Conservation (phyloP, 1,140 invertebrate species). For the Hycleus phaleratus region DNA sequence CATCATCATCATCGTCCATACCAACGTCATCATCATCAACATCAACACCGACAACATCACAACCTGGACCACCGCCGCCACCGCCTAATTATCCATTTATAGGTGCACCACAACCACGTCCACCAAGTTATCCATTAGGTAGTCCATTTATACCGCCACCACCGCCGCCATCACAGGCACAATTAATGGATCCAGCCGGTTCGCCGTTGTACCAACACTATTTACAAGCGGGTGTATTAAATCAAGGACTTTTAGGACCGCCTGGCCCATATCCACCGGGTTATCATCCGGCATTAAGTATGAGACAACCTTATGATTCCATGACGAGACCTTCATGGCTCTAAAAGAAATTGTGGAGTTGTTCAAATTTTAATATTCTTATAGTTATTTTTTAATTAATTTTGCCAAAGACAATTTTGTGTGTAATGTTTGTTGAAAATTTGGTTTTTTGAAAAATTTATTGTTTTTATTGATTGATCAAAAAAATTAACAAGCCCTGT, state of each 20-base stretch:
- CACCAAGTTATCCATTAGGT: constrained; percentile 44
- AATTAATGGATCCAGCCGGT: constrained; percentile 44
- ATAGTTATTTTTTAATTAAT: constrained; percentile 4
- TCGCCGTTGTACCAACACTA: constrained; percentile 63
- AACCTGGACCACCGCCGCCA: constrained; percentile 17
- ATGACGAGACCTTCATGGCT: constrained; percentile 44
- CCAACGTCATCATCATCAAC: constrained; percentile 3
- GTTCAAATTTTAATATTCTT: constrained; percentile 5
- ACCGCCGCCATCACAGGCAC: constrained; percentile 32
- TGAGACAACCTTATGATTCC: constrained; percentile 58
- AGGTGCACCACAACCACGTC: constrained; percentile 44
- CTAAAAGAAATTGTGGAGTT: constrained; percentile 12
- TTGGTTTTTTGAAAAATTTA: not conserved
- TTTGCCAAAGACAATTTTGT: constrained; percentile 28
- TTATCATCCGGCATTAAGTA: constrained; percentile 52
- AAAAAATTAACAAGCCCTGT: constrained; percentile 13
- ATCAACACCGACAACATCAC: constrained; percentile 22
- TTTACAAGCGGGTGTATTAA: constrained; percentile 51
- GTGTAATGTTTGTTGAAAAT: constrained; percentile 4
- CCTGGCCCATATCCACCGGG: constrained; percentile 51
- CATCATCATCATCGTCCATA: no score
- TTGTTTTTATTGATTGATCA: not conserved
- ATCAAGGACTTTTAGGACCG: constrained; percentile 48
- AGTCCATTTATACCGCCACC: constrained; percentile 44
- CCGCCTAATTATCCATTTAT: constrained; percentile 45